phyloP scores from a whole-genome alignment of 2,113 vertebrate genomes.

The Aleadryas rufinucha region DNA sequence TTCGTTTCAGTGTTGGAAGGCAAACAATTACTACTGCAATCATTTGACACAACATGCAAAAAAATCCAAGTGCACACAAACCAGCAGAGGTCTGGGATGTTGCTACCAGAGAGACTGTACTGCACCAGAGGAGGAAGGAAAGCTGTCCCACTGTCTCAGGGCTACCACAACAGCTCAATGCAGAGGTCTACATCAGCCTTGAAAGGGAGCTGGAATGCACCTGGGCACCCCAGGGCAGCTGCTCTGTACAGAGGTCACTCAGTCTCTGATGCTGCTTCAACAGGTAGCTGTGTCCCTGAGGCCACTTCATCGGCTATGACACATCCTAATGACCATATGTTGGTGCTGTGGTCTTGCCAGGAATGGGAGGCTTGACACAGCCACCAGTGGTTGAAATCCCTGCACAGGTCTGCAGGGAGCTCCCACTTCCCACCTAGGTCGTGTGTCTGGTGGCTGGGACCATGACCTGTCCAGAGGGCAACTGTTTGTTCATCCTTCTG shows the following conservation, averaged over 20 bases:
- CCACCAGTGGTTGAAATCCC: background rate
- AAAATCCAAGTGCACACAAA: background rate
- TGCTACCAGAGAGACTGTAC: background rate
- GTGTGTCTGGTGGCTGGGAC: background rate
- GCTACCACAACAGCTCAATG: background rate
- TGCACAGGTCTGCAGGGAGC: background rate
- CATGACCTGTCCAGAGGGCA: background rate
- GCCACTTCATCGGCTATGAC: background rate
- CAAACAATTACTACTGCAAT: constrained; percentile 32
- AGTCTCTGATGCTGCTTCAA: background rate
- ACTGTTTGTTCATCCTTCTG: background rate
- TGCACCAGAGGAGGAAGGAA: background rate
- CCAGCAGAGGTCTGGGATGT: background rate
- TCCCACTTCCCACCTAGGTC: background rate
- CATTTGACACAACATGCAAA: constrained; percentile 23
- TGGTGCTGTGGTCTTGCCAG: background rate
- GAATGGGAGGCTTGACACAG: background rate
- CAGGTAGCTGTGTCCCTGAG: background rate
- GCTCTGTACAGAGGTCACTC: background rate
- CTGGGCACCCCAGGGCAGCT: background rate
- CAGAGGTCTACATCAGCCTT: background rate
- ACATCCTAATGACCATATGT: background rate
- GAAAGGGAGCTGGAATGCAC: background rate
- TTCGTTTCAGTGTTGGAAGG: constrained; percentile 11
- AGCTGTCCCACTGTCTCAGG: background rate